A percentile compares a stretch with the other conserved stretches of the same genome.
Conservation (phyloP, 2,797 vertebrate genomes). For the Podarcis siculus region DNA sequence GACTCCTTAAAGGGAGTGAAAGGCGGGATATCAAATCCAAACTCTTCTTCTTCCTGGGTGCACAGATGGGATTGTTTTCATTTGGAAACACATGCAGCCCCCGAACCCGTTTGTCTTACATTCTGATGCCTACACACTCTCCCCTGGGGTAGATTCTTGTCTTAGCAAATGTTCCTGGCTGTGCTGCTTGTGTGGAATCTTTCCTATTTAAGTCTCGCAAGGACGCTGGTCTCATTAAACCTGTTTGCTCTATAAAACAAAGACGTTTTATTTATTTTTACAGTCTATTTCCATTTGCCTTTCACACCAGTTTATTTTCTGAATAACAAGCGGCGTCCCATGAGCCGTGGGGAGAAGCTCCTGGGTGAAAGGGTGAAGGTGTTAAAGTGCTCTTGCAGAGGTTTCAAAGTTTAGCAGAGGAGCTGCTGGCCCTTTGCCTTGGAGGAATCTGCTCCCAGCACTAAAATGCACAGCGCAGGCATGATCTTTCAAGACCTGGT, state of each 20-base stretch:
- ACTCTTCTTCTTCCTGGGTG: background rate
- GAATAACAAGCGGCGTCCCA: too few relatives aligned
- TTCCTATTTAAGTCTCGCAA: conserved; percentile 3
- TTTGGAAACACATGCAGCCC: background rate
- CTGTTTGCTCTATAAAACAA: conserved; percentile 27
- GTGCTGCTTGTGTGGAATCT: conserved; percentile 22
- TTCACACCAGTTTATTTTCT: background rate
- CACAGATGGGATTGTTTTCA: background rate
- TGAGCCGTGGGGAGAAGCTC: background rate
- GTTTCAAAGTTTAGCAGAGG: background rate
- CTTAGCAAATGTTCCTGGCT: conserved; percentile 21
- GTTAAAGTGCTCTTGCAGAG: conserved; percentile 10
- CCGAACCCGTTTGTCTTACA: conserved; percentile 29
- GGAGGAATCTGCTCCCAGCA: too few relatives aligned
- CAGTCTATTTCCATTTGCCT: background rate
- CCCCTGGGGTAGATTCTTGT: conserved; percentile 15
- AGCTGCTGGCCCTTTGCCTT: background rate
- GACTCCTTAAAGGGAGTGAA: too few relatives aligned
- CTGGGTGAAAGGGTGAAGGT: conserved; percentile 14
- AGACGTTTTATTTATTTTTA: background rate
- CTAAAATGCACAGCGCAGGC: background rate
- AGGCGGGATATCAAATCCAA: too few relatives aligned
- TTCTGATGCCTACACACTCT: background rate
- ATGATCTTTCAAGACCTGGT: background rate
- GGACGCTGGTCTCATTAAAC: conserved; percentile 21